These are phyloP conservation scores for Lanius collurio DNA, from an alignment of 2,113 vertebrate genomes.

Conservation along the genomic window DNA sequence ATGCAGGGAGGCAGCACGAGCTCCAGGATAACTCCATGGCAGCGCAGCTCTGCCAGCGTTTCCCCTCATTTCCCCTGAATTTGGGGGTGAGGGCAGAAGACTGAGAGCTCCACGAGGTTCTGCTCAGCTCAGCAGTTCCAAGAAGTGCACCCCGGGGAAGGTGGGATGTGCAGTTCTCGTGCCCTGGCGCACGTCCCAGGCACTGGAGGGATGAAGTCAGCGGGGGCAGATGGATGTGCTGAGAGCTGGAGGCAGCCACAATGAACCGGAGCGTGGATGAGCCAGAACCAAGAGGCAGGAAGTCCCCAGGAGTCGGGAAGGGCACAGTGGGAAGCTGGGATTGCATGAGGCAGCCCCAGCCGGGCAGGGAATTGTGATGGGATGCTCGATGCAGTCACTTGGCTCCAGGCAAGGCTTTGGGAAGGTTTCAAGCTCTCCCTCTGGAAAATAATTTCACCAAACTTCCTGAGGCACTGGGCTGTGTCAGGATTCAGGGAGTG, in stretches of 20 bases:
- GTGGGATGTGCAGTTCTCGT: neutral
- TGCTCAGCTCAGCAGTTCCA: neutral
- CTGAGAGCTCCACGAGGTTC: neutral
- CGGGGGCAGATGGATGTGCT: constrained; percentile 15
- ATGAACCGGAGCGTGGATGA: neutral
- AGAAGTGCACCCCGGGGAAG: neutral
- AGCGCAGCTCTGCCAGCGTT: neutral
- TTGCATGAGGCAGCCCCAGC: neutral
- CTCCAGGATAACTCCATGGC: neutral
- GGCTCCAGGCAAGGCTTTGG: neutral
- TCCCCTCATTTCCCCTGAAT: neutral
- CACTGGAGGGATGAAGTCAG: constrained; percentile 21
- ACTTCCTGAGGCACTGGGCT: neutral
- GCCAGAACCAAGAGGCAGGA: constrained; percentile 17
- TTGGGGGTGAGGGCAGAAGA: neutral
- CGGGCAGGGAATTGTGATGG: neutral
- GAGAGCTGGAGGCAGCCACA: constrained; percentile 15
- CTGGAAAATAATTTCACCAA: neutral
- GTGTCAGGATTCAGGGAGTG: neutral
- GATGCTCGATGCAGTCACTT: neutral
- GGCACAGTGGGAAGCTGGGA: constrained; percentile 32
- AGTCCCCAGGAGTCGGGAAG: constrained; percentile 26
- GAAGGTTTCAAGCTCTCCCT: neutral
- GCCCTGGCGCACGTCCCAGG: neutral
- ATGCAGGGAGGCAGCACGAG: neutral